A percentile compares a stretch with the other conserved stretches of the same genome.
phyloP scores from a whole-genome alignment of 2,797 vertebrate species.

The Tokudaia muenninki region DNA sequence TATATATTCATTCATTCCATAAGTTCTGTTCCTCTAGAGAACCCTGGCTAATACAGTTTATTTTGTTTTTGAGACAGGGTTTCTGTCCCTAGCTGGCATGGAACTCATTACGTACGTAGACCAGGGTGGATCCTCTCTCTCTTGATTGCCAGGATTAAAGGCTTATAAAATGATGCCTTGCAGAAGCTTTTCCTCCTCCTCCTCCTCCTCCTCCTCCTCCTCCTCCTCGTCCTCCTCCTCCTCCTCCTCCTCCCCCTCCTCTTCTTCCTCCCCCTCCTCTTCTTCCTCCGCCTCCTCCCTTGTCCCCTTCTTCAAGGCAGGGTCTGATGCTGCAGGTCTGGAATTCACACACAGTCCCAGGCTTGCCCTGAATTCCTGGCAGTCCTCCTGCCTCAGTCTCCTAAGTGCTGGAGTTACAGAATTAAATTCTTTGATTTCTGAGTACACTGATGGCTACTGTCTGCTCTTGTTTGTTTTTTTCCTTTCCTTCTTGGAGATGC shows the following conservation, averaged over 20 bases:
- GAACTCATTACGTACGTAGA: not conserved
- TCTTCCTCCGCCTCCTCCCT: not conserved
- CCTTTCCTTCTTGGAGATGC: slow-evolving; percentile 49
- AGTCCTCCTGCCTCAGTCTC: not conserved
- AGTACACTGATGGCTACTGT: not conserved
- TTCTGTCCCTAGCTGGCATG: not conserved
- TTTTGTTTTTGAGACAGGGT: not conserved
- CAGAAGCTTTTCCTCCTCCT: not conserved
- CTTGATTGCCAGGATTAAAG: not conserved
- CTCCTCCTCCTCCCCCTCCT: too few species aligned
- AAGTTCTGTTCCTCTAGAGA: not conserved
- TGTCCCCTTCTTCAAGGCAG: not conserved
- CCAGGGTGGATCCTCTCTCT: not conserved
- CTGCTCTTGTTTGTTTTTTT: slow-evolving; percentile 64
- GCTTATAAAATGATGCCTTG: not conserved
- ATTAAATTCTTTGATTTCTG: slow-evolving; percentile 2
- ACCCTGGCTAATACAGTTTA: not conserved
- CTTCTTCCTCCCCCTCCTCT: not conserved
- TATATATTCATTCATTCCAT: not conserved
- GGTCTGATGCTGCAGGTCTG: not conserved
- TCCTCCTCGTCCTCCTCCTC: too few species aligned
- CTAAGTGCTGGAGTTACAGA: not conserved
- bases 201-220: not conserved
- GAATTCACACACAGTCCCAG: not conserved
- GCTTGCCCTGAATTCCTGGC: not conserved